Evolutionary conservation across 2,888 invertebrate genomes (phyloP).

Genomic region (Caenorhabditis uteleia): DNA sequence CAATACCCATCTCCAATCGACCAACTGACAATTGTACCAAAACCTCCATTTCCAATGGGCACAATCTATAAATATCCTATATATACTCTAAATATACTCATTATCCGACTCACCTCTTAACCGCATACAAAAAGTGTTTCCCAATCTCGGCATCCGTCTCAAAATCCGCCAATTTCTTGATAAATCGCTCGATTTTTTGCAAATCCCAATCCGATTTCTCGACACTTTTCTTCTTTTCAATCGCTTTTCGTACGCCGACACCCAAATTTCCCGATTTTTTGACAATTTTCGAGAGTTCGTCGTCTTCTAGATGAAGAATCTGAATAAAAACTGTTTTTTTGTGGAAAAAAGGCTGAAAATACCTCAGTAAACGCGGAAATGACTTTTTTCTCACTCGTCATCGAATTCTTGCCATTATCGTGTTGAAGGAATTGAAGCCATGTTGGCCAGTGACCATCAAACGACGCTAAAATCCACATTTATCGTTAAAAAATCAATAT

Average conservation of each 20-base stretch:
- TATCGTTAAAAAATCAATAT: background rate
- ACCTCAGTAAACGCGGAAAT: background rate
- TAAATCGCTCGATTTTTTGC: conserved; percentile 76
- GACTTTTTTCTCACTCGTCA: conserved; percentile 16
- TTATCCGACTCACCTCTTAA: conserved; percentile 72
- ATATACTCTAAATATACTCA: background rate
- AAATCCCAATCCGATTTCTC: conserved; percentile 50
- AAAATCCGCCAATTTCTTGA: conserved; percentile 79
- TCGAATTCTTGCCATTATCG: too few relatives aligned
- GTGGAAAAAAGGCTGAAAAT: conserved; percentile 76
- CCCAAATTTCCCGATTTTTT: conserved; percentile 84
- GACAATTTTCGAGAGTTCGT: conserved; percentile 86
- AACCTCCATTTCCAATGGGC: conserved; percentile 83
- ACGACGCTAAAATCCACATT: conserved; percentile 23
- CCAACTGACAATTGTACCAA: too few relatives aligned
- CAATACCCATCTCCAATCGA: too few relatives aligned
- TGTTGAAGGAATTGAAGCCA: conserved; percentile 85
- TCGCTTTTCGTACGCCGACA: conserved; percentile 82
- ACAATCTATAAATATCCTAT: conserved; percentile 75
- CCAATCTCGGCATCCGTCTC: conserved; percentile 88
- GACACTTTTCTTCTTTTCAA: conserved; percentile 75
- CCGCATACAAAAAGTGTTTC: conserved; percentile 79
- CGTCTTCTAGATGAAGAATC: conserved; percentile 73
- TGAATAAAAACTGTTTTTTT: too few relatives aligned
- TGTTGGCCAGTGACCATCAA: conserved; percentile 72